Percentiles rank a stretch among this genome's conserved stretches.
phyloP scores from a whole-genome alignment of 2,797 vertebrate species.

The Sebastes alutus region DNA sequence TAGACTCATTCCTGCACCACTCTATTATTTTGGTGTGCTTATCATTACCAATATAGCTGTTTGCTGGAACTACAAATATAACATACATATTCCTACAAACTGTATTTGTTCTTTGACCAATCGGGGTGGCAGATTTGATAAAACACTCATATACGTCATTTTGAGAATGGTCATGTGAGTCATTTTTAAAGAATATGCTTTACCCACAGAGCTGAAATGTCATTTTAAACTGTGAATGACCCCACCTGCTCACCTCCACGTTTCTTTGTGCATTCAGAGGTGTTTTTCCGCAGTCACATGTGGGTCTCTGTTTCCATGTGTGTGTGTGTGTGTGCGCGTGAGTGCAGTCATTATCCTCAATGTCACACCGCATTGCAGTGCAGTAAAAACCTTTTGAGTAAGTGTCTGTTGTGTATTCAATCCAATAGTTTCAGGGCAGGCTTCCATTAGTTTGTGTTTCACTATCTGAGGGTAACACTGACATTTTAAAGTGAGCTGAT shows the following conservation, averaged over 20 bases:
- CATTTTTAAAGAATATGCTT: too few relatives aligned
- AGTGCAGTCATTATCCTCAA: constrained; percentile 60
- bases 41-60: background rate
- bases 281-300: constrained; percentile 38
- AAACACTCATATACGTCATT: background rate
- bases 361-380: constrained; percentile 75
- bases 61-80: background rate
- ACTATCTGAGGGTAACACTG: background rate
- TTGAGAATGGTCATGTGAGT: too few relatives aligned
- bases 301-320: constrained; percentile 2
- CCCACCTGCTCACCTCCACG: constrained; percentile 13
- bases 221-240: background rate
- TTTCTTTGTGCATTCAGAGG: constrained; percentile 35
- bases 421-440: constrained; percentile 4
- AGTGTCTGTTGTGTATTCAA: constrained; percentile 2
- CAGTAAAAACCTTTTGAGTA: constrained; percentile 55
- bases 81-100: background rate
- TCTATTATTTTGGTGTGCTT: too few relatives aligned
- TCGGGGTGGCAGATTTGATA: background rate
- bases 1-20: too few relatives aligned
- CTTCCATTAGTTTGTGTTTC: background rate
- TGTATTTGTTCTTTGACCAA: background rate
- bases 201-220: background rate
- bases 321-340: background rate
- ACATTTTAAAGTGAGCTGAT: constrained; percentile 7